These are phyloP conservation scores for Noturus placidus DNA, from an alignment of 2,113 vertebrate genomes.

Conservation along the genomic window DNA sequence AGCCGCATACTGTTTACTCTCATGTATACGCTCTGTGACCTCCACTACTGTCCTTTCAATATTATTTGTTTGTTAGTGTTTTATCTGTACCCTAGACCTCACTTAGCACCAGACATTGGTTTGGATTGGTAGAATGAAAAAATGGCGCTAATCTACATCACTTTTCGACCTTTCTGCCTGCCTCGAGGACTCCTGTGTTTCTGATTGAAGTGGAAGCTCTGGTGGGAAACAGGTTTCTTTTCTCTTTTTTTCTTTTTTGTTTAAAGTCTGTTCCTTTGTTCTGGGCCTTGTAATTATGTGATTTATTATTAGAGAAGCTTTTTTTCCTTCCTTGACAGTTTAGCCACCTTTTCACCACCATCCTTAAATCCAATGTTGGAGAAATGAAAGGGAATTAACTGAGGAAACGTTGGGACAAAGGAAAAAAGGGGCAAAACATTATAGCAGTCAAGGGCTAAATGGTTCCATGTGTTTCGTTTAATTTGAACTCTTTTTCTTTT, in stretches of 20 bases:
- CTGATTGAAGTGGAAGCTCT: conserved; percentile 47
- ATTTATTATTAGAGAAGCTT: conserved; percentile 49
- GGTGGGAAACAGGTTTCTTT: conserved; percentile 49
- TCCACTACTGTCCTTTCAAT: background rate
- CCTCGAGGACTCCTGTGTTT: conserved; percentile 9
- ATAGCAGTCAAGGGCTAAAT: conserved; percentile 47
- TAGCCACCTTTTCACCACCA: conserved; percentile 50
- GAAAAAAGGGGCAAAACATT: conserved; percentile 17
- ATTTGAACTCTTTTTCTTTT: conserved; percentile 22
- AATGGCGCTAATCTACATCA: background rate
- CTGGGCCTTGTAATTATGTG: conserved; percentile 53
- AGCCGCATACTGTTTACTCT: background rate
- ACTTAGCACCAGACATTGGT: background rate
- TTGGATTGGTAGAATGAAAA: background rate
- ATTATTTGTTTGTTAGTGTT: background rate
- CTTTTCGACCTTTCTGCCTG: background rate
- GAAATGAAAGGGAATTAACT: conserved; percentile 45
- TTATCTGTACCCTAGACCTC: background rate
- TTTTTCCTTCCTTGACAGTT: conserved; percentile 36
- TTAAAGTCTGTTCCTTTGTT: conserved; percentile 44
- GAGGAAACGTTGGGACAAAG: conserved; percentile 28
- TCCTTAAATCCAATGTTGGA: conserved; percentile 38
- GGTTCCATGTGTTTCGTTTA: conserved; percentile 54
- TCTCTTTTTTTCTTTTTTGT: background rate
- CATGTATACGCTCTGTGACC: background rate